Evolutionary conservation across 2,113 vertebrate species (phyloP).

Genomic region (Cebus imitator): DNA sequence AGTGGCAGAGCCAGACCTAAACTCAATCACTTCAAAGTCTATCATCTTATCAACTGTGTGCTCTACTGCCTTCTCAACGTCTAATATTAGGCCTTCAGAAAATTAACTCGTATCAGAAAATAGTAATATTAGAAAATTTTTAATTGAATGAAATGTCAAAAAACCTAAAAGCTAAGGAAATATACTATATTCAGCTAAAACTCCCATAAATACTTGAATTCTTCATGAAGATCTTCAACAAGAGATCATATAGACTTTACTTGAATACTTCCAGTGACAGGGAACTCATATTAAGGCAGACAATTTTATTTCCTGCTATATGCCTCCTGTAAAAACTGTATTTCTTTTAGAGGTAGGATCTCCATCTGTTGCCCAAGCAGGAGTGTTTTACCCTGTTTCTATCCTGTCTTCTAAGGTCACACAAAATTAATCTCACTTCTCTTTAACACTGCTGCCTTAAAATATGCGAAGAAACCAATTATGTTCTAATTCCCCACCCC

Average conservation of each 20-base stretch:
- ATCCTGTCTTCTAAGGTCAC: neutral
- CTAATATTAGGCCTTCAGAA: slow-evolving; percentile 30
- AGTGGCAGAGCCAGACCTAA: neutral
- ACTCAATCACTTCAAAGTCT: neutral
- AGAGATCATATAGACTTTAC: slow-evolving; percentile 6
- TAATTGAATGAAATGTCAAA: slow-evolving; percentile 36
- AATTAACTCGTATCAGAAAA: slow-evolving; percentile 26
- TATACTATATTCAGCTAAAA: neutral
- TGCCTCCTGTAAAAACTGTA: neutral
- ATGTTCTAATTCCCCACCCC: neutral
- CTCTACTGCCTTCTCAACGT: neutral
- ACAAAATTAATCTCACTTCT: slow-evolving; percentile 34
- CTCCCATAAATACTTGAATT: slow-evolving; percentile 8
- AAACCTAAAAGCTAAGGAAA: neutral
- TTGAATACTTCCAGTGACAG: neutral
- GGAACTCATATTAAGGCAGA: neutral
- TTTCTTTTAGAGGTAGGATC: neutral
- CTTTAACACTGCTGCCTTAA: slow-evolving; percentile 15
- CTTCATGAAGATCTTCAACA: neutral
- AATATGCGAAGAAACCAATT: slow-evolving; percentile 1
- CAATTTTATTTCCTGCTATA: slow-evolving; percentile 38
- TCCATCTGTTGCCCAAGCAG: too few relatives aligned
- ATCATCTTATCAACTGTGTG: neutral
- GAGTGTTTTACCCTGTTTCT: neutral
- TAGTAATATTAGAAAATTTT: slow-evolving; percentile 31